phyloP scores from a whole-genome alignment of 2,113 vertebrate species.

The Planiliza haematocheilus region DNA sequence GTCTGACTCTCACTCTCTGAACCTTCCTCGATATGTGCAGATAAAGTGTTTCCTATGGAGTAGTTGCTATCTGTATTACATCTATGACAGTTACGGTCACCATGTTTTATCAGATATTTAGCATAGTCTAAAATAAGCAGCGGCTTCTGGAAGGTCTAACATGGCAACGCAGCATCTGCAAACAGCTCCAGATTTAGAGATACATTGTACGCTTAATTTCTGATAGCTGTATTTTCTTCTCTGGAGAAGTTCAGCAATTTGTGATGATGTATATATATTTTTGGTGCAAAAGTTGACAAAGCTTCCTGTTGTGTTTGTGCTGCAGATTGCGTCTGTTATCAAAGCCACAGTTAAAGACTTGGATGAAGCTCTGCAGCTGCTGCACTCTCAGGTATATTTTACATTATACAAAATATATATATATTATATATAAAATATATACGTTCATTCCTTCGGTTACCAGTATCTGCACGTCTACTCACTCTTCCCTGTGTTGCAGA shows the following conservation, averaged over 20 bases:
- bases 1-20: background rate
- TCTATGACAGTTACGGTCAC: background rate
- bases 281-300: no score
- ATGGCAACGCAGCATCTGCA: no score
- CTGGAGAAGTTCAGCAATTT: background rate
- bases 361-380: conserved; percentile 68
- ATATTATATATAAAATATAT: background rate
- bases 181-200: no score
- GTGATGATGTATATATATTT: no score
- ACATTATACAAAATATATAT: background rate
- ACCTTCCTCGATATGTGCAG: background rate
- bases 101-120: background rate
- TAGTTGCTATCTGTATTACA: background rate
- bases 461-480: background rate
- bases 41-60: background rate
- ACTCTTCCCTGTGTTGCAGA: conserved; percentile 51
- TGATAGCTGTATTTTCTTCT: background rate
- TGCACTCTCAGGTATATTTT: conserved; percentile 71
- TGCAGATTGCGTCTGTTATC: conserved; percentile 55
- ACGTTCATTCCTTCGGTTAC: background rate
- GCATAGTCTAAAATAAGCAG: no score
- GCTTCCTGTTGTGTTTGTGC: conserved; percentile 43
- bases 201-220: no score
- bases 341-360: conserved; percentile 56
- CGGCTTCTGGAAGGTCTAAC: no score